Percentiles rank a stretch among this genome's conserved stretches.
phyloP scores from a whole-genome alignment of 2,113 vertebrate genomes.

The Isurus oxyrinchus region DNA sequence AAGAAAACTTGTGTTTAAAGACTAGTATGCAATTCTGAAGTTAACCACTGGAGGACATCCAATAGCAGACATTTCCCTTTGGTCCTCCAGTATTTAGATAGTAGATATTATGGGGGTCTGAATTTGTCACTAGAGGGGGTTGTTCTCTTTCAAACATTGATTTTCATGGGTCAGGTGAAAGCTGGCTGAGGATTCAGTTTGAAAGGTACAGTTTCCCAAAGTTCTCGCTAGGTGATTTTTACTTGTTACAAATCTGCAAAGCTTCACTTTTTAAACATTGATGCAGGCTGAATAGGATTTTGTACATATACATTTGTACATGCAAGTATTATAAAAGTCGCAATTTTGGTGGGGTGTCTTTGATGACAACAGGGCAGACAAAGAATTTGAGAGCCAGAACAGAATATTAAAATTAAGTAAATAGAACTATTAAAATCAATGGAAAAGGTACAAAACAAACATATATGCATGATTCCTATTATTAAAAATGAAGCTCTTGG shows the following conservation, averaged over 20 bases:
- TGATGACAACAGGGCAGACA: neutral
- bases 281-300: neutral
- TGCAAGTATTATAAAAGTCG: neutral
- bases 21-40: neutral
- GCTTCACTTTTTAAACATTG: neutral
- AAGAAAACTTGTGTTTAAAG: neutral
- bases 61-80: neutral
- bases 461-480: neutral
- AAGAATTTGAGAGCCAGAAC: neutral
- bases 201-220: neutral
- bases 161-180: neutral
- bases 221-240: neutral
- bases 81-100: neutral
- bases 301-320: neutral
- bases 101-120: conserved; percentile 31
- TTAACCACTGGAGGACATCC: conserved; percentile 15
- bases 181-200: neutral
- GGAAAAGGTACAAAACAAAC: neutral
- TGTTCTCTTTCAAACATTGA: neutral
- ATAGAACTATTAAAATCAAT: neutral
- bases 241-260: neutral
- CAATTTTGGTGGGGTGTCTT: neutral
- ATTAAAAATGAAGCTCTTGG: neutral
- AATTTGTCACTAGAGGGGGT: neutral
- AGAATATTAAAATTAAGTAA: neutral